A percentile compares a stretch with the other conserved stretches of the same genome.
Conservation (phyloP, 2,797 vertebrate genomes). For the Pseudotriccus pelzelni region DNA sequence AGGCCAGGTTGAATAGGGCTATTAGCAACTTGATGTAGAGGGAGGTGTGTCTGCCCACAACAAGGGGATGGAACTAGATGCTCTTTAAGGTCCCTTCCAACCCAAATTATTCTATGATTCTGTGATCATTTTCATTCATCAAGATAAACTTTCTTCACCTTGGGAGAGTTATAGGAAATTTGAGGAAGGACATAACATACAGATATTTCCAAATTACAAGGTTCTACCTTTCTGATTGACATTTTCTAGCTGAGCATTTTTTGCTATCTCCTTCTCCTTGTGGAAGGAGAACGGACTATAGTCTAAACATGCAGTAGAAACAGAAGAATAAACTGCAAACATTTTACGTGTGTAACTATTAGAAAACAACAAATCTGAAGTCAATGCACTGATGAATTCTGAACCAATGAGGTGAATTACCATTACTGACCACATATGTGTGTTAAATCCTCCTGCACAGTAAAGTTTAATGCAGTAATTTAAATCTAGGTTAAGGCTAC, state of each 20-base stretch:
- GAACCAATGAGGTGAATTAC: not conserved
- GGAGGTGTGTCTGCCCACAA: not conserved
- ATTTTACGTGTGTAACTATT: not conserved
- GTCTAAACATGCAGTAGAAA: not conserved
- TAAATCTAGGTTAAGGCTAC: not conserved
- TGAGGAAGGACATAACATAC: rapidly evolving
- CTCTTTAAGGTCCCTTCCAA: not conserved
- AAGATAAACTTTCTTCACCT: not conserved
- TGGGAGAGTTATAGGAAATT: not conserved
- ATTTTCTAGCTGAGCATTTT: not conserved
- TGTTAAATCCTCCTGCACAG: not conserved
- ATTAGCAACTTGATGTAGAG: not conserved
- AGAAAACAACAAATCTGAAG: not conserved
- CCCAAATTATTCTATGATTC: not conserved
- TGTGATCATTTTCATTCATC: no score
- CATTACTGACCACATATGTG: not conserved
- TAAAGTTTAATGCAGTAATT: not conserved
- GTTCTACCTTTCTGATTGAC: not conserved
- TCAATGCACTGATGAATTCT: not conserved
- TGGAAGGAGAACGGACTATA: not conserved
- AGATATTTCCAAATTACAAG: not conserved
- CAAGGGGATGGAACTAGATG: not conserved
- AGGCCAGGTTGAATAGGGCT: not conserved
- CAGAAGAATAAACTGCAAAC: not conserved
- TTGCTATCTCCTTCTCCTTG: not conserved